These are phyloP conservation scores for Cliona cf. orientalis DNA, from an alignment of 37 sponge, comb jelly and placozoan genomes.

Conservation along the genomic window DNA sequence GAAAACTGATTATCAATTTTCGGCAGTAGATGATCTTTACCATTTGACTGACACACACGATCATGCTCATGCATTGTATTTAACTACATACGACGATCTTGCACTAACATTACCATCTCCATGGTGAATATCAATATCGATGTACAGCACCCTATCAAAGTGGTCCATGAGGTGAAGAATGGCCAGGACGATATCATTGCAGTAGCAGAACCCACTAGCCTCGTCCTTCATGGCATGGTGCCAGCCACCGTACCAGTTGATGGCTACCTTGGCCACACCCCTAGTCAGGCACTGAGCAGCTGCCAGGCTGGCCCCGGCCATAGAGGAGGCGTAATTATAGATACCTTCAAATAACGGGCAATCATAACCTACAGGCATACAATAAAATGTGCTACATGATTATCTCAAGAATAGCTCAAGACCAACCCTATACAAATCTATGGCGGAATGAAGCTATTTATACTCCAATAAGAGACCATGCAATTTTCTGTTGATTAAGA, in stretches of 20 bases:
- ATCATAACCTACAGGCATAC: slow-evolving; percentile 70
- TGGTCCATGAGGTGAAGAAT: slow-evolving; percentile 49
- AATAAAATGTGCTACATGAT: not conserved
- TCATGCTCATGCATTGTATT: too few species aligned
- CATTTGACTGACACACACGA: too few species aligned
- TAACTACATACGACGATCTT: too few species aligned
- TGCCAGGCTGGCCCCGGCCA: slow-evolving; percentile 69
- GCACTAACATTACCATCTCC: slow-evolving; percentile 76
- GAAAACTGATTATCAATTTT: too few species aligned
- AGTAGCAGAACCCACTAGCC: slow-evolving; percentile 90
- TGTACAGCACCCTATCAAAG: slow-evolving; percentile 76
- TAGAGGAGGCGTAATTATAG: slow-evolving; percentile 56
- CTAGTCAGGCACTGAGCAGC: slow-evolving; percentile 58
- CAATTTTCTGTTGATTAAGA: not conserved
- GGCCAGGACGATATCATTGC: slow-evolving; percentile 89
- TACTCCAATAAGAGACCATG: not conserved
- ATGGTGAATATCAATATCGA: slow-evolving; percentile 94
- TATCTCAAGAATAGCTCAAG: not conserved
- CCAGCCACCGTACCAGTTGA: slow-evolving; percentile 95
- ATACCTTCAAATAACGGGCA: slow-evolving; percentile 85
- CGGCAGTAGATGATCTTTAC: not conserved
- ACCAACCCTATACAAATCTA: too few species aligned
- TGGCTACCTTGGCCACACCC: slow-evolving; percentile 41
- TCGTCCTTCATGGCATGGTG: slow-evolving; percentile 74
- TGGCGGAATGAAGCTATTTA: too few species aligned